Evolutionary conservation across 2,888 invertebrate species (phyloP), one percentile per base, ranked within the genome.

Genomic region (Drosophila mimetica): DNA sequence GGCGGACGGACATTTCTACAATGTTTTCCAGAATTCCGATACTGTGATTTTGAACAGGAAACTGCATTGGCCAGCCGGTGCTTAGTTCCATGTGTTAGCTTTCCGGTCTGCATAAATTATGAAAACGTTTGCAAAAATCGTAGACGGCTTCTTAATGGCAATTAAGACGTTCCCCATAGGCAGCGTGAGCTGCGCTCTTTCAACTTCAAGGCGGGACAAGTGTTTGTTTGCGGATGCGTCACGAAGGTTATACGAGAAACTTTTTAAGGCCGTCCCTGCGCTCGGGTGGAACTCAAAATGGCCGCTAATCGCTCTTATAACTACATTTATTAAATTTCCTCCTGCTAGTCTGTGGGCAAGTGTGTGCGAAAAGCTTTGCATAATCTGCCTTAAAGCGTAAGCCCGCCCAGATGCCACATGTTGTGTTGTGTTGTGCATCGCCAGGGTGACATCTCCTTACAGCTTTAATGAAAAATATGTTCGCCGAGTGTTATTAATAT

Each of bases 391-490:
- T 69, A 37, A 69, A 69, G 69, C 34, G 32, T 36, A 53, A 54
- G 57, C 64, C 41, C 18, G 51, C 22, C 36, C 47, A 48, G 41
- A 48, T 54, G 50, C 41, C 53, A 60, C 54, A 65, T 58, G 51
- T 71, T 72, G 37, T 60, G 18, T 74, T 57, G 28, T 63, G 50
- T 60, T 57, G 28, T 63, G 50, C 58, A 67, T 71, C 69, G 61
- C 58, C 60, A 67, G 67, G 73, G 75, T 78, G 86, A 85, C 86
- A 79, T 82, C 74, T 65, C 76, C 74, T 63, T 73, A 75, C 69
- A 70, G 84, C 84, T 85, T 82, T 84, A 84, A 84, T 85, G 88
- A 85, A 87, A 85, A 87, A 85, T 86, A 87, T 85, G 83, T 77
- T 78, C 74, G 75, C 75, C 64, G 80, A 82, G 88, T 83, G 86